Base-by-base conservation (phyloP, 1,140 invertebrate species). In the Dendrolimus punctatus region DNA sequence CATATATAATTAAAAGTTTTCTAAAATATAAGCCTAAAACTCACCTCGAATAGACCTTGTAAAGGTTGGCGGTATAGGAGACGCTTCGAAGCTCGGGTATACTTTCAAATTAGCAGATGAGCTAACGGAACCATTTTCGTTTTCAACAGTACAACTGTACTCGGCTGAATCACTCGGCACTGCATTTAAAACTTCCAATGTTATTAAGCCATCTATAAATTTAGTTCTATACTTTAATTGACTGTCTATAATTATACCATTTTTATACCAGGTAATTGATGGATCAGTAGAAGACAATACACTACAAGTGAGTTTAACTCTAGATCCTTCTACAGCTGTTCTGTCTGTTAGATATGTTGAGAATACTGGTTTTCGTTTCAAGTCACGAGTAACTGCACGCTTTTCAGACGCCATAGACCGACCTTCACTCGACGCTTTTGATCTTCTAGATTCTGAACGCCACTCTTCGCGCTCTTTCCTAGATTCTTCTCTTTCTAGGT, bases 231-330 rank as follows among this genome's bases (percentile, higher is more conserved):
- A 92, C 53, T 90, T 89, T 52, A 87, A 70, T 66, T 88, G 76
- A 71, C 86, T 62, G 55, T 81, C 60, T 5, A 93, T 59, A n/a
- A 89, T 81, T 44, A 89, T 76, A 5, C 92, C 92, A 74, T 96
- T 93, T 73, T 94, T 96, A 9, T 92, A 92, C 95, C 96, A 98
- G 60, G 92, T 91, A 4, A 98, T 88, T 46, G 89, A 89, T 0
- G 95, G 94, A 62, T 95, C 93, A 0, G 94, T 92, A 57, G 90
- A 89, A n/a, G 94, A 94, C 48, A 97, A 89, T 1, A 98, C 91
- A 53, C 93, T 92, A 73, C 96, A 98, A 4, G 93, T 92, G n/a
- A 99, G 80, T 68, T 93, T 93, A 2, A 96, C 91, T 58, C 90
- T 87, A 37, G 92, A 92, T 6, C 92, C 92, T 68, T 92, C 91